phyloP scores from a whole-genome alignment of 1,140 invertebrate genomes.

The Triops longicaudatus region DNA sequence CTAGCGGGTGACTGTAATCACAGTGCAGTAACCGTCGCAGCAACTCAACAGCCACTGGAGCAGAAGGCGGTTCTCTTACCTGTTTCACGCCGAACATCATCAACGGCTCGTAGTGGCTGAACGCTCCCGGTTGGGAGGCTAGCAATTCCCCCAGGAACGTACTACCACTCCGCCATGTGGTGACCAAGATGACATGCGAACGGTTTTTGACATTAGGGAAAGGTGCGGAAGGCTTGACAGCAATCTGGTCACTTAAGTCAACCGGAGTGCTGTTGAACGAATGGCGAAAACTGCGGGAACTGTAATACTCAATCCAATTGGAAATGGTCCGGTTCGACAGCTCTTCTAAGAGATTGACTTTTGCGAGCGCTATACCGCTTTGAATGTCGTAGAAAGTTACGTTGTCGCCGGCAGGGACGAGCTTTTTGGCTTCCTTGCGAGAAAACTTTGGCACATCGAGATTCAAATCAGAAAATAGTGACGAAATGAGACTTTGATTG shows the following conservation, averaged over 20 bases:
- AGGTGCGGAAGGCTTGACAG: neutral
- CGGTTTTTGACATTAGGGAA: neutral
- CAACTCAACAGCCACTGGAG: neutral
- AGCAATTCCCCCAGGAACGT: constrained; percentile 72
- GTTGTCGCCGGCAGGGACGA: neutral
- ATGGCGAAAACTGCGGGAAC: neutral
- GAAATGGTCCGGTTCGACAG: neutral
- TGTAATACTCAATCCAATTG: neutral
- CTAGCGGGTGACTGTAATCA: neutral
- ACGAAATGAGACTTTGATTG: neutral
- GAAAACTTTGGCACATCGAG: neutral
- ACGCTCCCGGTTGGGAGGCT: constrained; percentile 4
- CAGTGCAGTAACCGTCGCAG: neutral
- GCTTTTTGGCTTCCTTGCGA: neutral
- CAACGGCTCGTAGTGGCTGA: constrained; percentile 4
- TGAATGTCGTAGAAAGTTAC: neutral
- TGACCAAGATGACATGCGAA: constrained; percentile 51
- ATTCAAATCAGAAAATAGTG: neutral
- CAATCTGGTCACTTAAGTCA: neutral
- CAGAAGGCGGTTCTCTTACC: neutral
- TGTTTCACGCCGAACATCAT: neutral
- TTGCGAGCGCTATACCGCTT: neutral
- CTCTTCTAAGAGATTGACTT: neutral
- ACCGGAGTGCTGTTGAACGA: neutral
- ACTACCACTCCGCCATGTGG: constrained; percentile 75